Evolutionary conservation across 2,797 vertebrate species (phyloP).

Genomic region (Octomys mimax): DNA sequence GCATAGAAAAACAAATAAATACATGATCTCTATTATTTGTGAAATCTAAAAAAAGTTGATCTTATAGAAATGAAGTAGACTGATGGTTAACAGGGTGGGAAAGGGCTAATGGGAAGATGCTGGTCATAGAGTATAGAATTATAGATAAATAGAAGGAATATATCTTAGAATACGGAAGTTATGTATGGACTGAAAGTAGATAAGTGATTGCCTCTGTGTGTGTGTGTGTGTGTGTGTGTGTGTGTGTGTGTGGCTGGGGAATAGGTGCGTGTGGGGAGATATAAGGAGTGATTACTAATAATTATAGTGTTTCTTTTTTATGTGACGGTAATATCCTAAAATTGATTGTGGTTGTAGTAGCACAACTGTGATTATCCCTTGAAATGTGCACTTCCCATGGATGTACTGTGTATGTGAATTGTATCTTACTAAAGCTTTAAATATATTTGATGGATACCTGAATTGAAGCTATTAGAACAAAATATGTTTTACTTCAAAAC

Average conservation of each 20-base stretch:
- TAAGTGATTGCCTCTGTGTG: neutral
- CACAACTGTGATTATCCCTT: neutral
- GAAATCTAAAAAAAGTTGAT: neutral
- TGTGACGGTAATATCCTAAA: neutral
- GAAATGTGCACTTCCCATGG: neutral
- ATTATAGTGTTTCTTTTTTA: neutral
- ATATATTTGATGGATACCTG: neutral
- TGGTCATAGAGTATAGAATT: neutral
- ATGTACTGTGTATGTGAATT: neutral
- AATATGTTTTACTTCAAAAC: conserved; percentile 34
- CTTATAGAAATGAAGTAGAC: no score
- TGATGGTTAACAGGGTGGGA: neutral
- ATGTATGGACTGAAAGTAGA: neutral
- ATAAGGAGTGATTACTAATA: neutral
- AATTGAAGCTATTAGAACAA: conserved; percentile 2
- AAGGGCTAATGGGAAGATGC: neutral
- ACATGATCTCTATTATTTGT: neutral
- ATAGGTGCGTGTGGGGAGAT: neutral
- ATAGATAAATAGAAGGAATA: neutral
- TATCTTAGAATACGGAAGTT: neutral
- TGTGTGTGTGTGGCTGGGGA: neutral
- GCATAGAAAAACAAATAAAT: neutral
- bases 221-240: neutral
- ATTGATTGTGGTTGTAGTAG: neutral
- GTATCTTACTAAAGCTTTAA: neutral